Conservation (phyloP, 2,113 vertebrate species). For the Tenrec ecaudatus region DNA sequence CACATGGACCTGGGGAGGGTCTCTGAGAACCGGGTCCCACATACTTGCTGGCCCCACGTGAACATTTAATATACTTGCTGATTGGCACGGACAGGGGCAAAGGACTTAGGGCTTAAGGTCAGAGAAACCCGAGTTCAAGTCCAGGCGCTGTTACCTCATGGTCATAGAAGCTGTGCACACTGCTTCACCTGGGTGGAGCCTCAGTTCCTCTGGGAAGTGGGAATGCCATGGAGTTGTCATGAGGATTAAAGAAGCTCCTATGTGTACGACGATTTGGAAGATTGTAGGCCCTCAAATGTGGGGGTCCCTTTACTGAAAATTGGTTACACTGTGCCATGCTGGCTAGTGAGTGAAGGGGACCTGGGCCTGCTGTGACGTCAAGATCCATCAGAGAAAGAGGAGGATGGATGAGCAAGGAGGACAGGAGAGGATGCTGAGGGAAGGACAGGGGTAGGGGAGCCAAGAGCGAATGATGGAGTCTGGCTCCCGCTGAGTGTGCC, state of each 20-base stretch:
- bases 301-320: not conserved
- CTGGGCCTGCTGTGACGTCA: not conserved
- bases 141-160: not conserved
- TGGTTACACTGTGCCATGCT: no score
- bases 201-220: constrained; percentile 2
- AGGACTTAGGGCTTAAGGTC: not conserved
- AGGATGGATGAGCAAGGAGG: not conserved
- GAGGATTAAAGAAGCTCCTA: not conserved
- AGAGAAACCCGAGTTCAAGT: not conserved
- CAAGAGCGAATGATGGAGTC: not conserved
- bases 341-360: not conserved
- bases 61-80: not conserved
- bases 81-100: not conserved
- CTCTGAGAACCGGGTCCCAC: constrained; percentile 62
- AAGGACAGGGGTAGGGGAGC: not conserved
- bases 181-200: not conserved
- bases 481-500: not conserved
- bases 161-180: not conserved
- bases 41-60: not conserved
- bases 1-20: not conserved
- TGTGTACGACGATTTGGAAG: fast-evolving
- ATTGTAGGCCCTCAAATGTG: fast-evolving
- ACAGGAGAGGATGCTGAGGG: no score
- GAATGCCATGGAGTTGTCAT: not conserved
- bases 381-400: not conserved